phyloP scores from a whole-genome alignment of 2,888 invertebrate genomes.

The Volucella inanis region DNA sequence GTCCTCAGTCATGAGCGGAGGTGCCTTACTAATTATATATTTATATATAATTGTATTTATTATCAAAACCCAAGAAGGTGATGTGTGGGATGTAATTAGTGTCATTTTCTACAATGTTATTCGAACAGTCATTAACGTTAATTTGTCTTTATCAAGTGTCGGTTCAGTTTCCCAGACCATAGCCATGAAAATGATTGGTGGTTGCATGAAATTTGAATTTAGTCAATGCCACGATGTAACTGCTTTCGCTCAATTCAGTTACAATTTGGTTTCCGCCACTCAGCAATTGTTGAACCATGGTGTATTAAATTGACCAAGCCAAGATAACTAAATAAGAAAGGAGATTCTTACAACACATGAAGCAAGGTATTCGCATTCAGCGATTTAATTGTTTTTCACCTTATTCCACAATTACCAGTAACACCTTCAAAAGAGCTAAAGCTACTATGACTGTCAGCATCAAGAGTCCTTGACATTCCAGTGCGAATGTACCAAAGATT shows the following conservation, averaged over 20 bases:
- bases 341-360: conserved; percentile 94
- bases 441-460: not conserved
- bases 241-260: conserved; percentile 99
- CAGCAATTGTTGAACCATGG: conserved; percentile 99
- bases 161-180: conserved; percentile 99
- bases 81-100: conserved; percentile 99
- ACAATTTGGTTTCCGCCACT: conserved; percentile 99
- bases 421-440: conserved; percentile 27
- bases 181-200: conserved; percentile 99
- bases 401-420: conserved; percentile 52
- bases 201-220: conserved; percentile 99
- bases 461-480: too few species aligned
- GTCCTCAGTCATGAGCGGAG: conserved; percentile 93
- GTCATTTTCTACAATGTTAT: conserved; percentile 99
- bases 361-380: too few species aligned
- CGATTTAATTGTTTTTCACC: conserved; percentile 80
- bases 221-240: conserved; percentile 99
- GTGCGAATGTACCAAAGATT: too few species aligned
- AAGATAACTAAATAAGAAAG: conserved; percentile 99
- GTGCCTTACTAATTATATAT: conserved; percentile 98
- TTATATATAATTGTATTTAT: conserved; percentile 98
- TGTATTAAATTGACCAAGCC: conserved; percentile 98
- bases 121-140: conserved; percentile 99
- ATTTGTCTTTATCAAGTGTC: conserved; percentile 99
- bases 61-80: conserved; percentile 99